Conservation (phyloP, 2,888 invertebrate species). For the Taphrorychus bicolor region DNA sequence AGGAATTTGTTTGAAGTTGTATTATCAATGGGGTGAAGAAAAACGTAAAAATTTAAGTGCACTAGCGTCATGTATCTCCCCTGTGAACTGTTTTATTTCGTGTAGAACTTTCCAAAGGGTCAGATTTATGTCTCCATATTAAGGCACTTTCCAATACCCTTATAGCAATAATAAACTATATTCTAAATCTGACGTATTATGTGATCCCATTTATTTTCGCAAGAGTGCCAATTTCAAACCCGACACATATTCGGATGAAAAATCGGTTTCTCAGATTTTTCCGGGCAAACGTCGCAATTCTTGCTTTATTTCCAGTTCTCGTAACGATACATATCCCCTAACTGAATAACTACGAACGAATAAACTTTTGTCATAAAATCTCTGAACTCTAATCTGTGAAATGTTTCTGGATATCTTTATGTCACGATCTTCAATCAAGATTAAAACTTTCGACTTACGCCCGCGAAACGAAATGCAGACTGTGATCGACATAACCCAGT, state of each 20-base stretch:
- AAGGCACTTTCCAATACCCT: too few species aligned
- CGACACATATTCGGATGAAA: neutral
- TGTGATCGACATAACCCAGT: conserved; percentile 3
- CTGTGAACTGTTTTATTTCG: too few species aligned
- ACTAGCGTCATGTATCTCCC: too few species aligned
- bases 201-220: too few species aligned
- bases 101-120: too few species aligned
- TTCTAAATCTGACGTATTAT: too few species aligned
- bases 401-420: conserved; percentile 1
- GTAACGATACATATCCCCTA: neutral
- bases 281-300: neutral
- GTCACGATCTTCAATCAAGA: neutral
- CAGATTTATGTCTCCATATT: too few species aligned
- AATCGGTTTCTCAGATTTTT: neutral
- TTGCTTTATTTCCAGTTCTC: neutral
- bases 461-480: neutral
- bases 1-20: neutral
- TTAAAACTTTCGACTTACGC: neutral
- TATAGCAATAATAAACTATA: too few species aligned
- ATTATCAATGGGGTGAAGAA: too few species aligned
- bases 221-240: neutral
- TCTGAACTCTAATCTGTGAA: neutral
- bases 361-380: neutral
- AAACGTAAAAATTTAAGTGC: too few species aligned
- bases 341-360: neutral